Percentiles rank a stretch among this genome's conserved stretches.
Conservation (phyloP, 2,113 vertebrate genomes). For the Stegostoma tigrinum region DNA sequence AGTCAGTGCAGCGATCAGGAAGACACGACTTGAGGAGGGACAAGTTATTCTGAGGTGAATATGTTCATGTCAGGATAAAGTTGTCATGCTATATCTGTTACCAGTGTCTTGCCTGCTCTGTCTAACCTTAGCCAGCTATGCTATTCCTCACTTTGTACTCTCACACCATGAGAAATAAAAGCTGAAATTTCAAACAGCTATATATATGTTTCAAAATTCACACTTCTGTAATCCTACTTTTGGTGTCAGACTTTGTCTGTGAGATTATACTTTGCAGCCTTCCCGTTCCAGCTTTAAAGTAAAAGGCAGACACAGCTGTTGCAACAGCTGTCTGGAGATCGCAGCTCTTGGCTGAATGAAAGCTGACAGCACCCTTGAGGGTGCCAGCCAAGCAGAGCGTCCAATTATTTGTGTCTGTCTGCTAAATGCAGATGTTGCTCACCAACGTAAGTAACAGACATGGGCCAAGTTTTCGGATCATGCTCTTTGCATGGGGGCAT, state of each 20-base stretch:
- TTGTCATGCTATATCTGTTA: not conserved
- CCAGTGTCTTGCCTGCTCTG: not conserved
- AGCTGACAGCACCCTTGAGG: not conserved
- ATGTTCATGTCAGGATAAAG: not conserved
- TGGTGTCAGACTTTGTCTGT: conserved; percentile 3
- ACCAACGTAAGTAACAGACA: not conserved
- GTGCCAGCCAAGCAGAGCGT: not conserved
- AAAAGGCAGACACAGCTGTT: conserved; percentile 27
- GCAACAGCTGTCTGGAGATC: conserved; percentile 16
- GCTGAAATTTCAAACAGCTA: not conserved
- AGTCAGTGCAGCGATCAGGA: not conserved
- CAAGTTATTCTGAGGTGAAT: not conserved
- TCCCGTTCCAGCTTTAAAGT: conserved; percentile 1
- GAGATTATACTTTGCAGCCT: conserved; percentile 5
- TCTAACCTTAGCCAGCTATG: not conserved
- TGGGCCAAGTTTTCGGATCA: not conserved
- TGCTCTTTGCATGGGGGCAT: not conserved
- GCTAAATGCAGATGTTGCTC: not conserved
- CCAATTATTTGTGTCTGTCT: not conserved
- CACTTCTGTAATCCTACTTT: not conserved
- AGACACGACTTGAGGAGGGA: not conserved
- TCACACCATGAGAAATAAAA: not conserved
- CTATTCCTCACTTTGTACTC: no score
- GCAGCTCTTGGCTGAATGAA: not conserved
- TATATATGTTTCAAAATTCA: not conserved